phyloP scores from a whole-genome alignment of 2,797 vertebrate genomes.

The Naso thynnoides region DNA sequence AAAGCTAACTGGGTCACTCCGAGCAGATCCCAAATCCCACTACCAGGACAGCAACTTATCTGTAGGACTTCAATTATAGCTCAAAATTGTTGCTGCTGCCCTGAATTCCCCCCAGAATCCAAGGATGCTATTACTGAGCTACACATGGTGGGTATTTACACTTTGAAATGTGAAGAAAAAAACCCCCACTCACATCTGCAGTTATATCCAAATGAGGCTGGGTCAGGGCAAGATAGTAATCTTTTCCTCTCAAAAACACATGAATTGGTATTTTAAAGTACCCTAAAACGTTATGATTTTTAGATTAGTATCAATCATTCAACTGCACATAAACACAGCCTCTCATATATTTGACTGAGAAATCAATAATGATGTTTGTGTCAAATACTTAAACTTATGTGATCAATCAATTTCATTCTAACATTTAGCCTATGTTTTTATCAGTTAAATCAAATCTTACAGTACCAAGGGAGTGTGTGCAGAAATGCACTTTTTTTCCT shows the following conservation, averaged over 20 bases:
- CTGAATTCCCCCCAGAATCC: constrained; percentile 47
- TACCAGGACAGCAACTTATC: constrained; percentile 55
- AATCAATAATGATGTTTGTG: constrained; percentile 23
- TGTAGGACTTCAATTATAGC: constrained; percentile 58
- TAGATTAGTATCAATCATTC: constrained; percentile 12
- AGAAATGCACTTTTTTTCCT: neutral
- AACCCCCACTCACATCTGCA: neutral
- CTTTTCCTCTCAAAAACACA: constrained; percentile 11
- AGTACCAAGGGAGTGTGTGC: neutral
- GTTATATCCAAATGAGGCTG: neutral
- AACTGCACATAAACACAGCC: constrained; percentile 17
- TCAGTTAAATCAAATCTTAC: neutral
- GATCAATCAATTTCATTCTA: neutral
- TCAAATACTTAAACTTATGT: constrained; percentile 5
- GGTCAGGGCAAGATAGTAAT: constrained; percentile 19
- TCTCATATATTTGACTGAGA: constrained; percentile 10
- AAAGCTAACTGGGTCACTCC: constrained; percentile 73
- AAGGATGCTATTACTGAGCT: constrained; percentile 32
- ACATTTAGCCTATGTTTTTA: neutral
- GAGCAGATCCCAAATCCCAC: constrained; percentile 59
- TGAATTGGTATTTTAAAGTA: constrained; percentile 27
- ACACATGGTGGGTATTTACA: constrained; percentile 28
- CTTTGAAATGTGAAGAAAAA: constrained; percentile 37
- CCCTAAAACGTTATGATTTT: constrained; percentile 23
- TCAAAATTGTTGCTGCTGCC: constrained; percentile 40